phyloP scores from a whole-genome alignment of 2,113 vertebrate genomes.

The Dendropsophus ebraccatus region DNA sequence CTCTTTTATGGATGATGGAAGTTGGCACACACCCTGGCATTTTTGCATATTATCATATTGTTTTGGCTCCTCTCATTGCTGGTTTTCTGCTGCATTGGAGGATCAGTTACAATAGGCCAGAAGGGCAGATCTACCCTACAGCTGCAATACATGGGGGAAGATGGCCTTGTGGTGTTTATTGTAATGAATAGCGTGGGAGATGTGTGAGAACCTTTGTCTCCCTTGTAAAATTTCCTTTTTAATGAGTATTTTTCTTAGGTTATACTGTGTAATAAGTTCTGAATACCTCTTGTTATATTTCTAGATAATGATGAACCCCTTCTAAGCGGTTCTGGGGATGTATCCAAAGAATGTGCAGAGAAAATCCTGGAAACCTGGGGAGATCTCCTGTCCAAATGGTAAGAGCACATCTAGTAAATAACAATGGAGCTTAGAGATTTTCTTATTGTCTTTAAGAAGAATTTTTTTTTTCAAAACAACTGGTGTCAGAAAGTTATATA shows the following conservation, averaged over 20 bases:
- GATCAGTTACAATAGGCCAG: neutral
- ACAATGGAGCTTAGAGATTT: no score
- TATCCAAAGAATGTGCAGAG: conserved; percentile 98
- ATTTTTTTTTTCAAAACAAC: no score
- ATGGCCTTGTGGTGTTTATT: no score
- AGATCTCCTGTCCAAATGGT: conserved; percentile 97
- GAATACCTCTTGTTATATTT: conserved; percentile 44
- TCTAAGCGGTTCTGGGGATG: conserved; percentile 95
- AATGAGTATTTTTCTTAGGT: neutral
- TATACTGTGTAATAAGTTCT: neutral
- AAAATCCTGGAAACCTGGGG: conserved; percentile 99
- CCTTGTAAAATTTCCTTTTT: neutral
- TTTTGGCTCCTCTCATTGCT: neutral
- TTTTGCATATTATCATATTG: neutral
- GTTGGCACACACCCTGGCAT: neutral
- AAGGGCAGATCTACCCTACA: neutral
- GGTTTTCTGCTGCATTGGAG: neutral
- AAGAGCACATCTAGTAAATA: conserved; percentile 63
- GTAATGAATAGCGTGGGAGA: neutral
- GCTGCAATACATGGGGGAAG: no score
- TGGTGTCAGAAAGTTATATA: no score
- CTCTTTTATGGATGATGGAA: neutral
- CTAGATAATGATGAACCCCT: conserved; percentile 97
- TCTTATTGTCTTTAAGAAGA: no score
- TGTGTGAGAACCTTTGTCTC: no score